These are phyloP conservation scores for Erynnis tages DNA, from an alignment of 2,888 invertebrate genomes.

Conservation along the genomic window DNA sequence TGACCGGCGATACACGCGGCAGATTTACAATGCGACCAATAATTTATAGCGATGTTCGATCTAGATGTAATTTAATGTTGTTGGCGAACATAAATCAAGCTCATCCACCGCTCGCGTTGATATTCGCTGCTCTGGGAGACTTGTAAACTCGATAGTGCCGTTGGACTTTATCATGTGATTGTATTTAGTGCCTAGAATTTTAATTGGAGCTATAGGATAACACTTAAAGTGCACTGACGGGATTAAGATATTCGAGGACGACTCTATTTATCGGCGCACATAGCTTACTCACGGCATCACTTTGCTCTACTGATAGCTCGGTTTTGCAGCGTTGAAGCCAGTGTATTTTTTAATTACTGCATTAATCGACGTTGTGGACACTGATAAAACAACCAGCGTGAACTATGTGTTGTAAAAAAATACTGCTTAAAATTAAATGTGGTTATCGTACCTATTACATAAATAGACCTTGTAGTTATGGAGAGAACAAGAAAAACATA, in stretches of 20 bases:
- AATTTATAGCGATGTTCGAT: conserved; percentile 79
- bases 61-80: conserved; percentile 81
- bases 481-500: no score
- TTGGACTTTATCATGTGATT: conserved; percentile 47
- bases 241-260: conserved; percentile 9
- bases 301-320: conserved; percentile 12
- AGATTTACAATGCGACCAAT: conserved; percentile 76
- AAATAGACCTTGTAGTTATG: no score
- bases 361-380: conserved; percentile 7
- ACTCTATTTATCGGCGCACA: conserved; percentile 20
- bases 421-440: no score
- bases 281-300: conserved; percentile 13
- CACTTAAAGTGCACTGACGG: conserved; percentile 19
- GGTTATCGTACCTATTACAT: no score
- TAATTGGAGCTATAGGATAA: conserved; percentile 44
- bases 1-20: conserved; percentile 72
- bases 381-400: neutral
- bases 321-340: conserved; percentile 17
- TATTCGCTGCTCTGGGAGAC: conserved; percentile 56
- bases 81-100: conserved; percentile 73
- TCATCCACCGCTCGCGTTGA: conserved; percentile 62
- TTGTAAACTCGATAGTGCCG: conserved; percentile 61
- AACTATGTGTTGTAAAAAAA: no score
- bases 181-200: conserved; percentile 45
- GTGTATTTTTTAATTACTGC: conserved; percentile 24